Percentiles rank a stretch among this genome's conserved stretches.
Evolutionary conservation across 2,113 vertebrate species (phyloP).

Genomic region (Paramormyrops kingsleyae): DNA sequence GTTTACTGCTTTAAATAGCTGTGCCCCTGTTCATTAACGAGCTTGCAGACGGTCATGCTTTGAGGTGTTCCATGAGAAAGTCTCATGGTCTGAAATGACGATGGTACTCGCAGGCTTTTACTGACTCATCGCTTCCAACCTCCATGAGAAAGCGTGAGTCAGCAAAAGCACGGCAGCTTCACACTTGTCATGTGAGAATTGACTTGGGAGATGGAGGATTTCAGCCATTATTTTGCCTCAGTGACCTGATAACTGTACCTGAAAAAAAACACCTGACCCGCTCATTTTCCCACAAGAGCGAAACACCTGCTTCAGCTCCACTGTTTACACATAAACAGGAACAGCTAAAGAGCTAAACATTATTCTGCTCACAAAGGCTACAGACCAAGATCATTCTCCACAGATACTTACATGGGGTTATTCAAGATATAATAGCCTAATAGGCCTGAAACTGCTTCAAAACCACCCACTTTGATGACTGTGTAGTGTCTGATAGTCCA

Average conservation of each 20-base stretch:
- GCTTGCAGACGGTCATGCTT: background rate
- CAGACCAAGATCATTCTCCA: background rate
- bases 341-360: slow-evolving; percentile 25
- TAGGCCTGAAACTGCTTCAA: background rate
- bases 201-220: background rate
- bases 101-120: background rate
- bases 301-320: slow-evolving; percentile 35
- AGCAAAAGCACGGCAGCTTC: background rate
- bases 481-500: background rate
- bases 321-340: slow-evolving; percentile 43
- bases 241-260: background rate
- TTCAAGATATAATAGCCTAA: background rate
- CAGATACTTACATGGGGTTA: background rate
- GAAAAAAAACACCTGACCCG: background rate
- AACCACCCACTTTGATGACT: background rate
- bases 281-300: slow-evolving; percentile 29
- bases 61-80: background rate
- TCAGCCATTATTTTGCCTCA: background rate
- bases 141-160: background rate
- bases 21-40: background rate
- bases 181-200: background rate
- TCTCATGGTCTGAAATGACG: background rate
- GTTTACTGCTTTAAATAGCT: background rate
- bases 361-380: background rate
- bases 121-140: slow-evolving; percentile 5